phyloP scores from a whole-genome alignment of 1,140 invertebrate genomes.

The Papilio machaon region DNA sequence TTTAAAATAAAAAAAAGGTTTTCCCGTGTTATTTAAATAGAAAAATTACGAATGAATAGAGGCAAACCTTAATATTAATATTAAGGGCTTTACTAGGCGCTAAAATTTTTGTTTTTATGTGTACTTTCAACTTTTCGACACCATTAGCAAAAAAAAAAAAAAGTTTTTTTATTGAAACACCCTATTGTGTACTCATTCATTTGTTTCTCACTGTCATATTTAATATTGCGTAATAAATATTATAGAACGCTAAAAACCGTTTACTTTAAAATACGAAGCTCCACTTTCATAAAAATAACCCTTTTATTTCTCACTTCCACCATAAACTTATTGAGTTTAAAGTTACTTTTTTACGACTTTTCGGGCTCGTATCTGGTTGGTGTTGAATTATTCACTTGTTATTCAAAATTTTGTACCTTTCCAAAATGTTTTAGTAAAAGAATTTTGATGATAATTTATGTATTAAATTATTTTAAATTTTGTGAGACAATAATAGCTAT shows the following conservation, averaged over 20 bases:
- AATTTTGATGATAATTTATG: neutral
- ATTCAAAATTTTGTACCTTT: neutral
- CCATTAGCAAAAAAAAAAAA: too few species aligned
- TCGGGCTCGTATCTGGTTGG: neutral
- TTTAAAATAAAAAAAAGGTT: too few species aligned
- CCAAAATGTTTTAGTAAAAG: neutral
- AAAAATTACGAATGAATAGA: too few species aligned
- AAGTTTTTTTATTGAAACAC: too few species aligned
- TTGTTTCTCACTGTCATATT: neutral
- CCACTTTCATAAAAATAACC: neutral
- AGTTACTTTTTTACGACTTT: conserved; percentile 5
- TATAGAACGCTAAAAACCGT: neutral
- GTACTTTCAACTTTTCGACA: too few species aligned
- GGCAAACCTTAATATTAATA: too few species aligned
- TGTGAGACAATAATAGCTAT: too few species aligned
- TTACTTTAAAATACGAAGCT: neutral
- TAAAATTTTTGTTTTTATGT: too few species aligned
- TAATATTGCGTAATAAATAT: neutral
- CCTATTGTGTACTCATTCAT: neutral
- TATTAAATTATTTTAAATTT: too few species aligned
- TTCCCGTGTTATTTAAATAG: too few species aligned
- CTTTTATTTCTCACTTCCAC: conserved; percentile 1
- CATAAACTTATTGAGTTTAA: conserved; percentile 14
- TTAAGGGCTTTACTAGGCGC: too few species aligned
- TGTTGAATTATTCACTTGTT: conserved; percentile 1